These are phyloP conservation scores for Torymus tubicola DNA, from an alignment of 2,888 invertebrate genomes.

Conservation along the genomic window DNA sequence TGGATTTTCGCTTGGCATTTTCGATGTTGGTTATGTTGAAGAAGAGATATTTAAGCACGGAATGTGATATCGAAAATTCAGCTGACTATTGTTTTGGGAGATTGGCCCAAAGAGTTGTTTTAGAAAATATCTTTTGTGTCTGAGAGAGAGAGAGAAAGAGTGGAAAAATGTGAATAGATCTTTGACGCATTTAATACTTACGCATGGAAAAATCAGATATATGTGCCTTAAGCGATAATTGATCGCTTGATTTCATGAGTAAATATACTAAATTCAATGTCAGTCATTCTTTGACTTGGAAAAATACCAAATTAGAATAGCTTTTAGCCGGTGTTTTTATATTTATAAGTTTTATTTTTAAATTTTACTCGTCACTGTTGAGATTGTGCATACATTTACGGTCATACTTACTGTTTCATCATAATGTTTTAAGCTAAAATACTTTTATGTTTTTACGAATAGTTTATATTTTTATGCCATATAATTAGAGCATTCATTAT, in stretches of 20 bases:
- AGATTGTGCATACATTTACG: background rate
- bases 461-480: constrained; percentile 14
- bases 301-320: constrained; percentile 10
- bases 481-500: background rate
- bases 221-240: background rate
- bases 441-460: no score
- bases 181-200: no score
- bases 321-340: background rate
- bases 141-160: no score
- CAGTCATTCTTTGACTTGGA: background rate
- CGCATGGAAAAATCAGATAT: no score
- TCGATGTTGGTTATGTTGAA: background rate
- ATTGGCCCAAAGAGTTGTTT: no score
- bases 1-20: background rate
- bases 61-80: no score
- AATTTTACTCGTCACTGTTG: background rate
- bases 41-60: no score
- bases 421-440: no score
- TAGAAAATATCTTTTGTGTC: no score
- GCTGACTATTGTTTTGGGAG: no score
- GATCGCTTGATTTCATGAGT: background rate
- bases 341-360: background rate
- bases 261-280: no score
- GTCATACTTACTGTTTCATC: background rate
- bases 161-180: no score